Conservation (phyloP, 1,140 invertebrate species). For the Whitmania pigra region DNA sequence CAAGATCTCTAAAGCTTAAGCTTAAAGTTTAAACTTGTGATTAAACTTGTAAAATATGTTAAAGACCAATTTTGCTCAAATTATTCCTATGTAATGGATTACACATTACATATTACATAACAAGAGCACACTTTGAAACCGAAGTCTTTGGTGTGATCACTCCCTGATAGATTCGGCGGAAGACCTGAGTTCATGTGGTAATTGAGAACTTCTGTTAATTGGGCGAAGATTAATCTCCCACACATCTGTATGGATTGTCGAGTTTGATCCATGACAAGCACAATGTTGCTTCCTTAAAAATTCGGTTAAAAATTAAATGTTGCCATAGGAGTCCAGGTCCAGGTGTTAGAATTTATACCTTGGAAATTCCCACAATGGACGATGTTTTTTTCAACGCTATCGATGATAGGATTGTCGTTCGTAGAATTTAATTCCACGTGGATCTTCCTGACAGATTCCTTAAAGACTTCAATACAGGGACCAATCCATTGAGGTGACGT, state of each 20-base stretch:
- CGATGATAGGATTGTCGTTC: constrained; percentile 25
- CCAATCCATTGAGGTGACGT: constrained; percentile 22
- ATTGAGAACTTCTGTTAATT: constrained; percentile 22
- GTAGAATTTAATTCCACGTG: constrained; percentile 22
- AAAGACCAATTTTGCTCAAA: constrained; percentile 14
- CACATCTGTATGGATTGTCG: constrained; percentile 24
- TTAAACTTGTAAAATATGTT: constrained; percentile 16
- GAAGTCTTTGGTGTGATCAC: not conserved
- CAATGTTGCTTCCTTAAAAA: not conserved
- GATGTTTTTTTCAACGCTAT: constrained; percentile 15
- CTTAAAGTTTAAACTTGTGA: constrained; percentile 12
- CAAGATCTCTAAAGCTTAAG: constrained; percentile 16
- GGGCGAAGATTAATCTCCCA: constrained; percentile 22
- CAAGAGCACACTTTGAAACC: constrained; percentile 11
- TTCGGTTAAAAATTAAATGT: not conserved
- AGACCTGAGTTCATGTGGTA: constrained; percentile 18
- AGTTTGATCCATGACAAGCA: constrained; percentile 23
- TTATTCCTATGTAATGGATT: constrained; percentile 10
- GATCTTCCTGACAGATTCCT: constrained; percentile 5
- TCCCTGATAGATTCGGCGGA: constrained; percentile 21
- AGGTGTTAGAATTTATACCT: too few relatives aligned
- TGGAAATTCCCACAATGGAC: constrained; percentile 7
- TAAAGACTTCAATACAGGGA: constrained; percentile 19
- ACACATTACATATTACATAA: not conserved
- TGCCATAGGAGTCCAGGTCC: not conserved